Conservation (phyloP, 2,888 invertebrate genomes). For the Ennomos quercinarius region DNA sequence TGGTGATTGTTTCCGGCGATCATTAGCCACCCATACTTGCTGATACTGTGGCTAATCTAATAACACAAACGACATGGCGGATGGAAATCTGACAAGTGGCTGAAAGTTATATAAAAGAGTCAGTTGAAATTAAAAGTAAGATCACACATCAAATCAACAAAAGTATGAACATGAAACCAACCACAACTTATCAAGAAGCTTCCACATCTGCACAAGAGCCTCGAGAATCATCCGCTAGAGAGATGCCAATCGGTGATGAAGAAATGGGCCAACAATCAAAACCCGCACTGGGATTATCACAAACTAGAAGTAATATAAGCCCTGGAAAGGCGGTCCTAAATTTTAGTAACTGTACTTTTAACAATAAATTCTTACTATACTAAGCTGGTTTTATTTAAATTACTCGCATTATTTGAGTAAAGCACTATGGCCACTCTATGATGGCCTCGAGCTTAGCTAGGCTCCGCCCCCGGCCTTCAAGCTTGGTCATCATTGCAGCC, state of each 20-base stretch:
- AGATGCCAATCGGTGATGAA: slow-evolving; percentile 2
- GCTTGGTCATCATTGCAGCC: too few relatives aligned
- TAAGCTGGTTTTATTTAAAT: too few relatives aligned
- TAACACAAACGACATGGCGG: not conserved
- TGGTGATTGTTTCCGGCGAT: slow-evolving; percentile 13
- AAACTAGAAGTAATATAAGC: slow-evolving; percentile 11
- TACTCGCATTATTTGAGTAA: too few relatives aligned
- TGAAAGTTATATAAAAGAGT: slow-evolving; percentile 2
- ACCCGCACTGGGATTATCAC: slow-evolving; percentile 6
- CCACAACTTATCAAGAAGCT: slow-evolving; percentile 1
- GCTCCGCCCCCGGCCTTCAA: too few relatives aligned
- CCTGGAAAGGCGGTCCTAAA: slow-evolving; percentile 7
- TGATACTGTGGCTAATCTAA: not conserved
- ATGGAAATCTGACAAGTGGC: not conserved
- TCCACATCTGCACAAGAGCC: slow-evolving; percentile 1
- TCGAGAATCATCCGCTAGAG: not conserved
- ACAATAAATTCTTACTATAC: slow-evolving; percentile 1
- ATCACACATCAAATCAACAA: slow-evolving; percentile 5
- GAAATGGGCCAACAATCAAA: slow-evolving; percentile 3
- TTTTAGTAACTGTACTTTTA: slow-evolving; percentile 8
- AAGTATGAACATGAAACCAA: slow-evolving; percentile 3
- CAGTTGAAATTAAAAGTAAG: slow-evolving; percentile 5
- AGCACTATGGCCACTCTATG: too few relatives aligned
- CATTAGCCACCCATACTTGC: slow-evolving; percentile 12
- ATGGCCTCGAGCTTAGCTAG: too few relatives aligned